Evolutionary conservation across 2,888 invertebrate genomes (phyloP), one percentile per base, ranked within the genome.

Genomic region (Apeira syringaria): DNA sequence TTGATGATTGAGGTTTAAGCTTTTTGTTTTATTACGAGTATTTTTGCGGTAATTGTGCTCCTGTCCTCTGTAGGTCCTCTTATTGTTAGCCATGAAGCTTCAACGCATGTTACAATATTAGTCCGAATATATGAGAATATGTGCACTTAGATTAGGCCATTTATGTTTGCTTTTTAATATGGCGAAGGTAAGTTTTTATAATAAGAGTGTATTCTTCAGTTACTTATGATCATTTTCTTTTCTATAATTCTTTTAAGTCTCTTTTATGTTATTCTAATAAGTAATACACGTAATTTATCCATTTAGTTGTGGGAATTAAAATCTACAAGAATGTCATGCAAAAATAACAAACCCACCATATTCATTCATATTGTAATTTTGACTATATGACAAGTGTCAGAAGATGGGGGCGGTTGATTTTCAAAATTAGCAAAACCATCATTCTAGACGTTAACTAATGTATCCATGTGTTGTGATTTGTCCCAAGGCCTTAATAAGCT

Each of bases 401-500:
- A 6, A 17, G 2, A 34, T 33, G 37, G 13, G 29, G 9, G 7
- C 18, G 18, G 24, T 3, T n/a, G 15, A 17, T 39, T 27, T 49
- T 52, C 37, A 29, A 45, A 45, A 40, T 40, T 38, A 31, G 15
- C 24, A 31, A 10, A 22, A 30, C 13, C 31, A 31, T 11, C 3
- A 35, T 31, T 46, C 24, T 9, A 38, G 37, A 25, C 27, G 29
- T 42, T 34, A 47, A 46, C 56, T 72, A 69, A 72, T 63, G 48
- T 64, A 40, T 61, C 56, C 49, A 51, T 57, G 44, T 65, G 51
- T 70, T 79, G 64, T 80, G 69, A 71, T 87, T 86, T 87, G 77
- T 88, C 80, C 85, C 46, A 88, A 96, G 96, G 95, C 95, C 74
- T 90, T 93, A 90, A 92, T 96, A 91, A 93, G 91, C 85, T 94